Conservation (phyloP, 2,113 vertebrate genomes). For the Penelope pileata region DNA sequence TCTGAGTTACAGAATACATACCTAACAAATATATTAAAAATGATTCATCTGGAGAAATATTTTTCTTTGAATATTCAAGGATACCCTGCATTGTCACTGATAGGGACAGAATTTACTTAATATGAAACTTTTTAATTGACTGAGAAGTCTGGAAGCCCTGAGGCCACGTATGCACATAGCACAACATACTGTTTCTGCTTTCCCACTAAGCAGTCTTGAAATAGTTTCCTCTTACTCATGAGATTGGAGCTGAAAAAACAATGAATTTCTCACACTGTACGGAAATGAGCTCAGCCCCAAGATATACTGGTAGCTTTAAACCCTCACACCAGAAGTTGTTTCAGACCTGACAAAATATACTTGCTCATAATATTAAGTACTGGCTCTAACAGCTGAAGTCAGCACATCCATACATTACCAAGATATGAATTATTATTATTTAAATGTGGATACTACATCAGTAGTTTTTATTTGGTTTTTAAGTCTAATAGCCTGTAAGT, state of each 20-base stretch:
- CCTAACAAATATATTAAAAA: background rate
- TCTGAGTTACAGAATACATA: background rate
- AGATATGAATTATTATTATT: background rate
- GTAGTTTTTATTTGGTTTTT: background rate
- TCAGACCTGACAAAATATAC: slow-evolving; percentile 19
- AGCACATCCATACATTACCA: background rate
- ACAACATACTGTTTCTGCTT: slow-evolving; percentile 19
- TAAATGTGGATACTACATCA: background rate
- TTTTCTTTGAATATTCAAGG: background rate
- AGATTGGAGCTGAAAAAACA: slow-evolving; percentile 32
- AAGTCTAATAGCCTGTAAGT: background rate
- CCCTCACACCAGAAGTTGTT: slow-evolving; percentile 12
- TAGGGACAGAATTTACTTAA: slow-evolving; percentile 6
- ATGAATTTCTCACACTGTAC: slow-evolving; percentile 46
- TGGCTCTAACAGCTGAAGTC: background rate
- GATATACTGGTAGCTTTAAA: slow-evolving; percentile 15
- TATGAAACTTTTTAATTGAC: slow-evolving; percentile 62
- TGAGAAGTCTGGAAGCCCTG: slow-evolving; percentile 46
- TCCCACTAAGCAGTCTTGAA: slow-evolving; percentile 24
- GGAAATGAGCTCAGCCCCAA: slow-evolving; percentile 58
- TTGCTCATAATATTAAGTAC: slow-evolving; percentile 17
- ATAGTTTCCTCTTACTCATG: slow-evolving; percentile 45
- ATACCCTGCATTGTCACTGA: background rate
- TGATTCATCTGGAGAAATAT: background rate
- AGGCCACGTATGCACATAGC: slow-evolving; percentile 27